Base-by-base conservation (phyloP, 2,888 invertebrate species). In the Charanyca ferruginea region DNA sequence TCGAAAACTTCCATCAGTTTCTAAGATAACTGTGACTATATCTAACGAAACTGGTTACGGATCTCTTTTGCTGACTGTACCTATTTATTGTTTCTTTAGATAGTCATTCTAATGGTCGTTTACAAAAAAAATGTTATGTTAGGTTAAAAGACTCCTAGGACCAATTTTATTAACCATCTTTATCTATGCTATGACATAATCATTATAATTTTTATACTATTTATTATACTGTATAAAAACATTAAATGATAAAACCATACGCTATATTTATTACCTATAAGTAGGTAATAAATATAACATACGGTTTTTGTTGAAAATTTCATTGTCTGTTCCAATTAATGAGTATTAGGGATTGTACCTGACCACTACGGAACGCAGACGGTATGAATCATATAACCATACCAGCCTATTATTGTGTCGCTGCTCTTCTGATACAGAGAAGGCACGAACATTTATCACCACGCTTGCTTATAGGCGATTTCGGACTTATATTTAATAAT, bases 321-420 rank as follows among this genome's bases (percentile, higher is more conserved):
- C 3, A 20, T 20, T 20, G 20, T 16, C 9, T 3, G 18, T 32
- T 32, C 11, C 16, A 16, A 51, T 32, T 13, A 58, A 35, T 28
- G 13, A 20, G 20, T 2, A 22, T 45, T 45, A 9, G 9, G 1
- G 5, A 45, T 11, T 45, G 4, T 13, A 11, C 8, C 8, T 7
- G 8, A 18, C 13, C 22, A 45, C 20, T 22, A 20, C 3, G 9
- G 6, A 28, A 32, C 1, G 9, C 25, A 32, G 18, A 52, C 28
- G 20, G 9, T 3, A 38, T 71, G 49, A 71, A 13, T 70, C 48
- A 51, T 16, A 44, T 38, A 47, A 44, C 16, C 13, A 38, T 38
- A 38, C 16, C 38, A 2, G 38, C 16, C 16, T 38, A 13, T 13
- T 16, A 2, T 5, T 16, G 38, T 38, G 4, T 2, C 13, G 9